Percentiles rank a stretch among this genome's conserved stretches.
phyloP scores from a whole-genome alignment of 1,140 invertebrate species.

The Formica exsecta region DNA sequence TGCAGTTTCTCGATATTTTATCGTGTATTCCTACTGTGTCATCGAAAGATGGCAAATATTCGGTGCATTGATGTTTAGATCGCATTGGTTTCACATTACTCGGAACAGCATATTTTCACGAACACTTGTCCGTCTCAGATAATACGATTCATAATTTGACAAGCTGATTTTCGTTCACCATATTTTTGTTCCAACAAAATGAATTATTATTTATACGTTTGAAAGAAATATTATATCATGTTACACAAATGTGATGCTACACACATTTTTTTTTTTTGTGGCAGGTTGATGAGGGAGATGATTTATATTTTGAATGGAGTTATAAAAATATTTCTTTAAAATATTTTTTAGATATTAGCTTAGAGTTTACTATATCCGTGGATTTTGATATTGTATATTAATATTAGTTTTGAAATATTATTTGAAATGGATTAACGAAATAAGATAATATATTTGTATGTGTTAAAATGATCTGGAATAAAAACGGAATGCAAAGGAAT shows the following conservation, averaged over 20 bases:
- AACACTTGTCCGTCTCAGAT: neutral
- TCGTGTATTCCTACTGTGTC: constrained; percentile 22
- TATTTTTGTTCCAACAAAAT: neutral
- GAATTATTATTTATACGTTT: neutral
- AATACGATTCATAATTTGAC: neutral
- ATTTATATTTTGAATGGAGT: neutral
- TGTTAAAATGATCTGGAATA: constrained; percentile 1
- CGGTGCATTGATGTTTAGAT: constrained; percentile 26
- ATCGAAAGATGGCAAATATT: constrained; percentile 22
- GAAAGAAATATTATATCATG: neutral
- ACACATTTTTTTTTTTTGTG: constrained; percentile 12
- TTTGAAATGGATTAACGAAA: neutral
- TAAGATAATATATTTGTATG: neutral
- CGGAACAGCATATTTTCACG: constrained; percentile 25
- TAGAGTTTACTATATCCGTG: neutral
- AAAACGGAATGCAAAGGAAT: neutral
- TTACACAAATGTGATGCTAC: neutral
- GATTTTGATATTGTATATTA: neutral
- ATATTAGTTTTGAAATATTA: neutral
- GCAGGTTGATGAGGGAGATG: neutral
- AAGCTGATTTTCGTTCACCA: neutral
- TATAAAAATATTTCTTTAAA: neutral
- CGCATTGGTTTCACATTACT: constrained; percentile 46
- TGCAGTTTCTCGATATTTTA: constrained; percentile 55
- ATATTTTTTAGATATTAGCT: neutral